Evolutionary conservation across 2,888 invertebrate species (phyloP), one percentile per base, ranked within the genome.

Genomic region (Phania funesta): DNA sequence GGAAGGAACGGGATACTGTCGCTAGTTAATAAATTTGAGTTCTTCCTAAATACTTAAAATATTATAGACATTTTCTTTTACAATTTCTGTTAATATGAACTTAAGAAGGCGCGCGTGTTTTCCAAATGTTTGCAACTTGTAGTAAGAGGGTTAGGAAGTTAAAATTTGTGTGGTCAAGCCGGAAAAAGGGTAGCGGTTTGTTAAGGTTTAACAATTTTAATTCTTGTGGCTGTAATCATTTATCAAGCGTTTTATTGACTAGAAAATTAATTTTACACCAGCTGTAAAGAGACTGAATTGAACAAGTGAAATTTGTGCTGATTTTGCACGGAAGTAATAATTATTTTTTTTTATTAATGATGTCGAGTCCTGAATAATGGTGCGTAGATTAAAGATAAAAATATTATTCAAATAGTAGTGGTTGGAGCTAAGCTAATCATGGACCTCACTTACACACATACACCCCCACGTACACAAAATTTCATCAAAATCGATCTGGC

Each of bases 111-210:
- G 38, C 20, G 50, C 35, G 7, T 44, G 60, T 8, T 13, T 38
- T 46, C 18, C n/a, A 50, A 60, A 9, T 29, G 11, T 41, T 13
- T 13, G 9, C n/a, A 62, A 1, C 11, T 54, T 13, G n/a, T 46
- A 32, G 11, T 20, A 67, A 35, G 29, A 46, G 58, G 32, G 78
- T 73, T 73, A 73, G 32, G 24, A n/a, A n/a, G 13, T 7, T n/a
- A n/a, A 26, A 24, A 7, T 11, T 18, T 79, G 58, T 79, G 73
- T 67, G 67, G 60, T 74, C 74, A 68, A 41, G 38, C 79, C 79
- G 79, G 79, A 80, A 74, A 48, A 60, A 38, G 11, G 16, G 16
- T 56, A 38, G 29, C 56, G 56, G 24, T 58, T 24, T 46, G 22
- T 48, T 70, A 7, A n/a, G 29, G 18, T 20, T 41, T 9, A 3